These are phyloP conservation scores for Laothoe populi DNA, from an alignment of 2,888 invertebrate genomes.

Conservation along the genomic window DNA sequence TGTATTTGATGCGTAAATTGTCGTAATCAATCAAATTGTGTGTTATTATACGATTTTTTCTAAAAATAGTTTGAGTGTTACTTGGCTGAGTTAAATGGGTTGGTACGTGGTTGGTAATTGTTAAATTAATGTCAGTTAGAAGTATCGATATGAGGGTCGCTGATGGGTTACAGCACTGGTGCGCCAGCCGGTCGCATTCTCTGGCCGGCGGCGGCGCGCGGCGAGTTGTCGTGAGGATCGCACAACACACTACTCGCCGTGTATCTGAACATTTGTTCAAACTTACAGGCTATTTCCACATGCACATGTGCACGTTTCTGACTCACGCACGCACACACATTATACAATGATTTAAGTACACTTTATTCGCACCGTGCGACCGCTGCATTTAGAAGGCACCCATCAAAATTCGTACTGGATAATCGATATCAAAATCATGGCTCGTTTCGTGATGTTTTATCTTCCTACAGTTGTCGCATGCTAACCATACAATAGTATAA, in stretches of 20 bases:
- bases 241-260: conserved; percentile 56
- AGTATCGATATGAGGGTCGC: conserved; percentile 44
- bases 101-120: not conserved
- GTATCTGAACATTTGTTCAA: conserved; percentile 74
- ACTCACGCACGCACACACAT: conserved; percentile 76
- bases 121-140: not conserved
- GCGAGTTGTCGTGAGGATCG: conserved; percentile 72
- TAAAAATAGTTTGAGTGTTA: not conserved
- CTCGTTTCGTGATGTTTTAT: conserved; percentile 49
- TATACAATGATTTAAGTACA: conserved; percentile 65
- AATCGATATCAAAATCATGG: conserved; percentile 56
- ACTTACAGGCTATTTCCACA: conserved; percentile 77
- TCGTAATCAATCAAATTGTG: no score
- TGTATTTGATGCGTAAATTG: not conserved
- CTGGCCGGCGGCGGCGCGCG: conserved; percentile 60
- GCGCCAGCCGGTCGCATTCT: conserved; percentile 81
- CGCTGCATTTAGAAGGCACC: conserved; percentile 56
- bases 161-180: conserved; percentile 69
- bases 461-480: conserved; percentile 50
- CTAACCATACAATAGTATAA: conserved; percentile 39
- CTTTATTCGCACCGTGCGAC: conserved; percentile 56
- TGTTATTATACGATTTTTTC: no score
- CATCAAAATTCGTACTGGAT: conserved; percentile 65
- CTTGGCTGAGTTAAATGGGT: not conserved
- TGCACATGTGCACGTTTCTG: conserved; percentile 77